Base-by-base conservation (phyloP, 92 coral and sea anemone species). In the Ricordea florida region DNA sequence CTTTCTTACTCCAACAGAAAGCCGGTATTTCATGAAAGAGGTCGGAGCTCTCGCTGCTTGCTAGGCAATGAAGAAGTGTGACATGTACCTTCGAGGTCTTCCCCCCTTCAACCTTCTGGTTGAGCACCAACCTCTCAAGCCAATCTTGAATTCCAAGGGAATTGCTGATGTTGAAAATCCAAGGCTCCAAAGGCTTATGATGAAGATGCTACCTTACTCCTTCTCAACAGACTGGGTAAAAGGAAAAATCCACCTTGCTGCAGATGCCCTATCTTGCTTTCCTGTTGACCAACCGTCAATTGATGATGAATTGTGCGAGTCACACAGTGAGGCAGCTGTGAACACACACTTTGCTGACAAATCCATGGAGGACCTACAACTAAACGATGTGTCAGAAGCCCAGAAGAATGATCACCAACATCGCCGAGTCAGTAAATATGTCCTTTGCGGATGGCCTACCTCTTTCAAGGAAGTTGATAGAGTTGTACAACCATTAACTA, bases 201-300 rank as follows among this genome's bases (percentile, higher is more conserved):
- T n/a, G n/a, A n/a, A n/a, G n/a, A n/a, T n/a, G n/a, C n/a, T n/a
- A n/a, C n/a, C n/a, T n/a, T n/a, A n/a, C 20, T 43, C 59, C 16
- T 66, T 66, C 50, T 43, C 41, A 7, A 30, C 63, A 47, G 11
- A 69, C 29, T 69, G 76, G 64, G 44, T 69, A 3, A 69, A 69
- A 32, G 63, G n/a, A n/a, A n/a, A n/a, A n/a, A n/a, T n/a, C 33
- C 50, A 61, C 56, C 24, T 58, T 36, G 34, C 71, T 21, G 61
- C 81, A 47, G 40, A 57, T 26, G 45, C 66, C 28, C 81, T 74
- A 44, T 74, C 81, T 42, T 45, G 70, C 22, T 35, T 57, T 26
- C 80, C 65, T 45, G 80, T 59, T 53, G 78, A 71, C 67, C 67
- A 36, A 30, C 65, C 56, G 15, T 72, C 33, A 33, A 34, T 47